phyloP scores from a whole-genome alignment of 2,797 vertebrate genomes.

The Danio tinwini region DNA sequence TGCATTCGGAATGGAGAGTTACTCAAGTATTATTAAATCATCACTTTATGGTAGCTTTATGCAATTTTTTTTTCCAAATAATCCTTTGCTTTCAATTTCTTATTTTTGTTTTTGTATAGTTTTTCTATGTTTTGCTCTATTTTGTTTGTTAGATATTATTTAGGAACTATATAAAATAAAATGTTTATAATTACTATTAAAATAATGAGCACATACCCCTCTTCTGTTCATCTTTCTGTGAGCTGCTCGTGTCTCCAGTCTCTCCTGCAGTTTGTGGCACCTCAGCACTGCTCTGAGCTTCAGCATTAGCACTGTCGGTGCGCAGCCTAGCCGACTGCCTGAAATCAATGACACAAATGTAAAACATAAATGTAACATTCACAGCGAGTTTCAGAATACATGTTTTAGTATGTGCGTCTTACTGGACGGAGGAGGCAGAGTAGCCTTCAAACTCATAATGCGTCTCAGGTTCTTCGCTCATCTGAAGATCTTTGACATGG shows the following conservation, averaged over 20 bases:
- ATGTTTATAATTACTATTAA: too few species aligned
- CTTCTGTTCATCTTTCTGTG: constrained; percentile 65
- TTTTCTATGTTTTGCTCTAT: too few species aligned
- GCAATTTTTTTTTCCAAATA: too few species aligned
- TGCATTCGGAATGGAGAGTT: too few species aligned
- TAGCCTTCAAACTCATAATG: constrained; percentile 90
- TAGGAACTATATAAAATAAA: too few species aligned
- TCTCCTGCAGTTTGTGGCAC: constrained; percentile 65
- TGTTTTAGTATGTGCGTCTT: constrained; percentile 45
- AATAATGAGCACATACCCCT: constrained; percentile 76
- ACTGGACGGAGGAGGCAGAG: constrained; percentile 73
- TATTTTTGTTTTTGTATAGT: too few species aligned
- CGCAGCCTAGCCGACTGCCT: constrained; percentile 75
- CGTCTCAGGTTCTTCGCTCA: constrained; percentile 80
- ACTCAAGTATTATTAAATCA: too few species aligned
- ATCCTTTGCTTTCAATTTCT: too few species aligned
- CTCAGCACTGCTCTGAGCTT: constrained; percentile 62
- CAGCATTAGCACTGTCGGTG: constrained; percentile 84
- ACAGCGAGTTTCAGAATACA: neutral
- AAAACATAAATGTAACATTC: neutral
- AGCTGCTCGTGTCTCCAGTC: constrained; percentile 44
- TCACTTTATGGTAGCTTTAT: too few species aligned
- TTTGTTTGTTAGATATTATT: too few species aligned
- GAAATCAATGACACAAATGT: constrained; percentile 36
- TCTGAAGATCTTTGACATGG: constrained; percentile 88